Conservation (phyloP, 2,113 vertebrate species). For the Thymallus thymallus region DNA sequence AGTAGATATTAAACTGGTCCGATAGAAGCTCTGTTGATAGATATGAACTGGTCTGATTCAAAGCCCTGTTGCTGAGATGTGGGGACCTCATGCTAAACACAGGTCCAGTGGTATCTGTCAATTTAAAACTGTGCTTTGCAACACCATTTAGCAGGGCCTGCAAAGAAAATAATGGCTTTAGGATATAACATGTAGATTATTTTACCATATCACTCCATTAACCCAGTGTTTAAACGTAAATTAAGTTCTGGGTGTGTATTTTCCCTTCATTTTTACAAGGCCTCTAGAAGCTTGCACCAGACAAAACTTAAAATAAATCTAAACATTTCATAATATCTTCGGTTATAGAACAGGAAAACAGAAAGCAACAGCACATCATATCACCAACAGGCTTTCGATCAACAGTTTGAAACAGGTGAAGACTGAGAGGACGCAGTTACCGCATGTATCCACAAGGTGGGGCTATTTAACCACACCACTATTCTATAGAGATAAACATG, state of each 20-base stretch:
- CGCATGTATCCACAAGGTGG: slow-evolving; percentile 59
- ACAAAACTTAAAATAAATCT: slow-evolving; percentile 58
- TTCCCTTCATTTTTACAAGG: slow-evolving; percentile 42
- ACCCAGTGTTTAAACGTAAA: slow-evolving; percentile 66
- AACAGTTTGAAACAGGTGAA: slow-evolving; percentile 44
- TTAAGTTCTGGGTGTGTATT: slow-evolving; percentile 43
- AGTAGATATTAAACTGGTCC: slow-evolving; percentile 31
- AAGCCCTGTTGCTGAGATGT: neutral
- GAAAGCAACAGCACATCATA: slow-evolving; percentile 31
- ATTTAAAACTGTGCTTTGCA: slow-evolving; percentile 8
- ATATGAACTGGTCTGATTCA: slow-evolving; percentile 7
- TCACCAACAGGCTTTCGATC: neutral
- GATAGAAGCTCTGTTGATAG: too few species aligned
- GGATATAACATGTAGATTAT: slow-evolving; percentile 23
- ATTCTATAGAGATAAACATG: slow-evolving; percentile 6
- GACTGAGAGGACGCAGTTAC: slow-evolving; percentile 46
- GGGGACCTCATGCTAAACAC: neutral
- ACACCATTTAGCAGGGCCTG: slow-evolving; percentile 20
- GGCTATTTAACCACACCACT: slow-evolving; percentile 14
- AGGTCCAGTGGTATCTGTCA: neutral
- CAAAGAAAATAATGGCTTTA: slow-evolving; percentile 31
- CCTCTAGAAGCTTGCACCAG: slow-evolving; percentile 66
- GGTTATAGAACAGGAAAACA: slow-evolving; percentile 55
- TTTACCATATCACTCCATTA: slow-evolving; percentile 28
- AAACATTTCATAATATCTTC: slow-evolving; percentile 63